Conservation (phyloP, 2,113 vertebrate species). For the Melanerpes aurifrons region DNA sequence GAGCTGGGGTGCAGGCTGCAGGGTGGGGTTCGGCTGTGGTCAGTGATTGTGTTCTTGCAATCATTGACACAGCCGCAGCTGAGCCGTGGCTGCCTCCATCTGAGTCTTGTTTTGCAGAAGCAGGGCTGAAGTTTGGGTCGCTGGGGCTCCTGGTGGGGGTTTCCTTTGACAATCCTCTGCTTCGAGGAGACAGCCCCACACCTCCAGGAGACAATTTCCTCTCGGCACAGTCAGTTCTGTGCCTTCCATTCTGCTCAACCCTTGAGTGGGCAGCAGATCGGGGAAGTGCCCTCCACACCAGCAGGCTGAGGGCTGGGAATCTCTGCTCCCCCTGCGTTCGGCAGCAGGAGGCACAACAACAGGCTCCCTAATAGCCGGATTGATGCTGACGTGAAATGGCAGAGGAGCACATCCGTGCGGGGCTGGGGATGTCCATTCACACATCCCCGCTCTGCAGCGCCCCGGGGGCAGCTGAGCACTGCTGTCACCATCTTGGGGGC, state of each 20-base stretch:
- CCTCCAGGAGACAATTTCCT: background rate
- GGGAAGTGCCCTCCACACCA: background rate
- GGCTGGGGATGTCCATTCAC: slow-evolving; percentile 63
- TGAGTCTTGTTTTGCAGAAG: background rate
- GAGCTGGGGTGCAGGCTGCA: background rate
- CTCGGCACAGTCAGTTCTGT: background rate
- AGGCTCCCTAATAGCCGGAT: background rate
- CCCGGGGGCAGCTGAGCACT: background rate
- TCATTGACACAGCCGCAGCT: accelerated
- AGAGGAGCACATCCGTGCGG: slow-evolving; percentile 28
- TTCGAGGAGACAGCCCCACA: background rate
- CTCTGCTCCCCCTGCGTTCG: background rate
- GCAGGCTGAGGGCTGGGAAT: background rate
- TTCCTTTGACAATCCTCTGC: background rate
- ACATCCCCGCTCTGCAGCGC: background rate
- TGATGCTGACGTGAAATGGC: slow-evolving; percentile 60
- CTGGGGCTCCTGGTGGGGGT: background rate
- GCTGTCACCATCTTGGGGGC: slow-evolving; percentile 49
- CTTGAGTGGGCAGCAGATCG: background rate
- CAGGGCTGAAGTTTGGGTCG: background rate
- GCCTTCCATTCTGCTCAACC: background rate
- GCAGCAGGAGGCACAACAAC: slow-evolving; percentile 17
- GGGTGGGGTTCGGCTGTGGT: background rate
- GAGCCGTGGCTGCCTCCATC: accelerated
- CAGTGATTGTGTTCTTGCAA: accelerated